These are phyloP conservation scores for Amia ocellicauda DNA, from an alignment of 2,113 vertebrate species.

Conservation along the genomic window DNA sequence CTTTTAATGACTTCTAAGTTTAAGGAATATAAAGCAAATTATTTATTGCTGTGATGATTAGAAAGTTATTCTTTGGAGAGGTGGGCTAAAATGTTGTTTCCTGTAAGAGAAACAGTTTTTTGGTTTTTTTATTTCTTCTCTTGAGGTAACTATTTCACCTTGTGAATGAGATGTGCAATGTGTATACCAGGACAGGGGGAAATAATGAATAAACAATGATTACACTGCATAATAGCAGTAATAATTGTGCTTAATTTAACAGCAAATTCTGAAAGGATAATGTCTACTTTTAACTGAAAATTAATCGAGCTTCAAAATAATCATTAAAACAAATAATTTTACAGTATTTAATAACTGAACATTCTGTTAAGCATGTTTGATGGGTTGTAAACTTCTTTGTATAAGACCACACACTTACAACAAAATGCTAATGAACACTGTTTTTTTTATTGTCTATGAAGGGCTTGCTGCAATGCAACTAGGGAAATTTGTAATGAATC, in stretches of 20 bases:
- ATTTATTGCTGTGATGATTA: not conserved
- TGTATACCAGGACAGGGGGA: no score
- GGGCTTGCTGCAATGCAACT: slow-evolving; percentile 1
- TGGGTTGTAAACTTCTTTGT: no score
- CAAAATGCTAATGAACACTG: not conserved
- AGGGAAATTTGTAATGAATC: not conserved
- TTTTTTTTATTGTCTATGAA: not conserved
- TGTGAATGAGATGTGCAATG: not conserved
- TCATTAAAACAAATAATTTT: no score
- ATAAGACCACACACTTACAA: not conserved
- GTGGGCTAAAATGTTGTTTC: not conserved
- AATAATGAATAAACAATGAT: no score
- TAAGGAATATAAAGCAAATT: not conserved
- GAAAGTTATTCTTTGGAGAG: not conserved
- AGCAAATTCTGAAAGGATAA: no score
- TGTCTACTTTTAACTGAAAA: not conserved
- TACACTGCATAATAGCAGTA: no score
- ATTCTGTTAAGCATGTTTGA: no score
- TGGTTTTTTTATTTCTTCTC: not conserved
- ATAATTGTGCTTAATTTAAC: no score
- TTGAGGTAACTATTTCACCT: not conserved
- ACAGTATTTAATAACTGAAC: no score
- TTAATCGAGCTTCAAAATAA: not conserved
- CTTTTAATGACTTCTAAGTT: not conserved
- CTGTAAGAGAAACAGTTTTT: not conserved